phyloP scores from a whole-genome alignment of 2,888 invertebrate genomes.

The Xestia c-nigrum region DNA sequence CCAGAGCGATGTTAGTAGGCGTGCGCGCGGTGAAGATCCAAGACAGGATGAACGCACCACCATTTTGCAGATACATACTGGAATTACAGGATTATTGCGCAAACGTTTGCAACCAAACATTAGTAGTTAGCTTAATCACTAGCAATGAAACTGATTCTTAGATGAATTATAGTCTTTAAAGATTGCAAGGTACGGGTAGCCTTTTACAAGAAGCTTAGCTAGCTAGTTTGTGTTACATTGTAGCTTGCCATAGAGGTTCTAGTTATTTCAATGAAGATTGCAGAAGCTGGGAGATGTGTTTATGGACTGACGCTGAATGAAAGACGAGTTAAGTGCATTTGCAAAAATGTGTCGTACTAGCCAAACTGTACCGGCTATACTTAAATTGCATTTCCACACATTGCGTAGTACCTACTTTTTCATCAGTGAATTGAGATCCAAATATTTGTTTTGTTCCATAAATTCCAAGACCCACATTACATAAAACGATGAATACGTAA shows the following conservation, averaged over 20 bases:
- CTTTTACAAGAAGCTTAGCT: constrained; percentile 55
- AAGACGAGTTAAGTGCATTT: neutral
- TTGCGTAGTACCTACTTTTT: neutral
- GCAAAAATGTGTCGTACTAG: neutral
- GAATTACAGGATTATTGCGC: constrained; percentile 73
- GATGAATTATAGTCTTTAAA: constrained; percentile 71
- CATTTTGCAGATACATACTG: constrained; percentile 65
- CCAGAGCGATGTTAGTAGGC: constrained; percentile 67
- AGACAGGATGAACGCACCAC: constrained; percentile 65
- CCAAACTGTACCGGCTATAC: neutral
- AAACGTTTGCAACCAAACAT: constrained; percentile 72
- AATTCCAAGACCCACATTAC: neutral
- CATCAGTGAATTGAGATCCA: neutral
- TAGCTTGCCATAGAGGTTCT: constrained; percentile 17
- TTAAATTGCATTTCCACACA: neutral
- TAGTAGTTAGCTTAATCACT: constrained; percentile 80
- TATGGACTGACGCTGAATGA: constrained; percentile 1
- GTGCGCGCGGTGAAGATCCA: constrained; percentile 65
- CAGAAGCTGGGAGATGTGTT: constrained; percentile 8
- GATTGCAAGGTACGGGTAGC: constrained; percentile 48
- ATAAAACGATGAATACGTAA: constrained; percentile 20
- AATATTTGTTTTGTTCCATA: neutral
- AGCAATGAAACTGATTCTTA: constrained; percentile 76
- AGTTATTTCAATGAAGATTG: constrained; percentile 26
- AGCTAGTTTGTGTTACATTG: constrained; percentile 35